phyloP scores from a whole-genome alignment of 2,888 invertebrate species.

The Eupithecia dodoneata region DNA sequence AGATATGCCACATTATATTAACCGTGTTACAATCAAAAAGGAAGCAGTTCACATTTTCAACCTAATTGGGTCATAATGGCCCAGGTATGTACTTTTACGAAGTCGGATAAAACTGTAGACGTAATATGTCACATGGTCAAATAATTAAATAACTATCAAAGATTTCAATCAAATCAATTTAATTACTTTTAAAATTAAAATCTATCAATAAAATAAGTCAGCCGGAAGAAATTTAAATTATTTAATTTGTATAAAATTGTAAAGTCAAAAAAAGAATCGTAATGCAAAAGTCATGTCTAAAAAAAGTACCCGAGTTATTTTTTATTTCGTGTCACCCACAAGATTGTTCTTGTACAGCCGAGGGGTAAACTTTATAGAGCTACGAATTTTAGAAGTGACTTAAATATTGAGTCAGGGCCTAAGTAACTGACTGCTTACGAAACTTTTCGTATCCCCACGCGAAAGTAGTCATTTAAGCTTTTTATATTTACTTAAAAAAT shows the following conservation, averaged over 20 bases:
- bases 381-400: conserved; percentile 49
- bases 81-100: neutral
- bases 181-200: neutral
- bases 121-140: conserved; percentile 27
- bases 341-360: conserved; percentile 69
- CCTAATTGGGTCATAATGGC: neutral
- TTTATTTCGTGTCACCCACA: conserved; percentile 76
- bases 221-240: neutral
- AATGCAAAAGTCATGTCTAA: conserved; percentile 80
- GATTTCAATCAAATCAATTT: neutral
- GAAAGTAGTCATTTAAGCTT: neutral
- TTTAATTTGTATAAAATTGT: conserved; percentile 46
- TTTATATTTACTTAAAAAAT: neutral
- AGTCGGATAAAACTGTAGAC: neutral
- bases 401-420: neutral
- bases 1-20: too few relatives aligned
- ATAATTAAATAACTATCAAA: conserved; percentile 25
- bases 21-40: neutral
- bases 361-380: conserved; percentile 53
- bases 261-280: conserved; percentile 54
- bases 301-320: conserved; percentile 61
- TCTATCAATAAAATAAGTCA: neutral
- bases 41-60: neutral
- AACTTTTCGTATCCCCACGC: neutral
- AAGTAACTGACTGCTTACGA: neutral